Evolutionary conservation across 2,888 invertebrate genomes (phyloP).

Genomic region (Dryobotodes eremita): DNA sequence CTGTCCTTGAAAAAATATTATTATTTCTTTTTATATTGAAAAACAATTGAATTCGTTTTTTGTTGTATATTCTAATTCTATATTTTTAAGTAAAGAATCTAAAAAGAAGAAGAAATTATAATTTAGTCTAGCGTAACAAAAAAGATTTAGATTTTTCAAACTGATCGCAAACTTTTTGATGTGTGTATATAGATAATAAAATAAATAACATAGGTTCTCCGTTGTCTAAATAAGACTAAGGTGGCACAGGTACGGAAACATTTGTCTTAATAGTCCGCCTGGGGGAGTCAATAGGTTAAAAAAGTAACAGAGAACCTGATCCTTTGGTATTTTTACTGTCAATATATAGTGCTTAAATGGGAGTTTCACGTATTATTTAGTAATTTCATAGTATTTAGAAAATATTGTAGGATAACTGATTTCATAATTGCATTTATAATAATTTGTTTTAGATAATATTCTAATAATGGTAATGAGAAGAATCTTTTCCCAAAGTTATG

Average conservation of each 20-base stretch:
- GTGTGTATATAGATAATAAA: neutral
- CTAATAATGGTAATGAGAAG: conserved; percentile 77
- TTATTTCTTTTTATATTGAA: no score
- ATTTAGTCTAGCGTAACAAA: no score
- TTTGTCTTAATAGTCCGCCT: neutral
- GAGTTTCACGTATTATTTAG: neutral
- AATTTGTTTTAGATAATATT: conserved; percentile 78
- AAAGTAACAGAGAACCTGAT: neutral
- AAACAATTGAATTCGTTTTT: no score
- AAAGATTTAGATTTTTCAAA: no score
- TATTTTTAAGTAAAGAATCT: no score
- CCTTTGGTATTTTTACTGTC: neutral
- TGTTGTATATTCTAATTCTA: no score
- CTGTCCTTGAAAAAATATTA: no score
- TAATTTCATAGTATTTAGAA: conserved; percentile 16
- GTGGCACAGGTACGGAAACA: neutral
- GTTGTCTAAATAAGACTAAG: neutral
- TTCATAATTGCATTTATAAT: conserved; percentile 40
- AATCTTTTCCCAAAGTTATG: conserved; percentile 76
- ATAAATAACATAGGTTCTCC: neutral
- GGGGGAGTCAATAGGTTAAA: neutral
- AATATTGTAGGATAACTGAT: conserved; percentile 70
- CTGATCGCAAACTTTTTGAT: no score
- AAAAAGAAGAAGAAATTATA: no score
- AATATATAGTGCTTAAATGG: neutral